Percentiles rank a stretch among this genome's conserved stretches.
phyloP scores from a whole-genome alignment of 2,888 invertebrate genomes.

The Epinotia demarniana region DNA sequence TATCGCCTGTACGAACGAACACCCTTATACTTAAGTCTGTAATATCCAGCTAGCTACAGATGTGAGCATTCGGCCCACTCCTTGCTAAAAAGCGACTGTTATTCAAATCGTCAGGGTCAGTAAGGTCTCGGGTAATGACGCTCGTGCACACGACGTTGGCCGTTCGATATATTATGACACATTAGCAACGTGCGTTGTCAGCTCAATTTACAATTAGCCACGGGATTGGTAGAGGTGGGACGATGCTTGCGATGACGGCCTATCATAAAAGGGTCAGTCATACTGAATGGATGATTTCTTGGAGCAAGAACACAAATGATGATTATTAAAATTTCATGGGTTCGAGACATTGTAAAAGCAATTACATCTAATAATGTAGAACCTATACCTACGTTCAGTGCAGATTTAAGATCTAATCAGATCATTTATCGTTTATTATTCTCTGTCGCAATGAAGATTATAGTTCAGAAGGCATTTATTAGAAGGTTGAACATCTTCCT shows the following conservation, averaged over 20 bases:
- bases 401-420: no score
- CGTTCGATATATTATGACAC: conserved; percentile 74
- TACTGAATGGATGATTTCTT: neutral
- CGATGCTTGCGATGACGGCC: conserved; percentile 9
- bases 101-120: conserved; percentile 47
- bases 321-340: neutral
- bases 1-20: no score
- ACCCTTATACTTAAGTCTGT: neutral
- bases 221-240: conserved; percentile 68
- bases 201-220: conserved; percentile 82
- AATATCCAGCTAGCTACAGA: conserved; percentile 5
- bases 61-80: conserved; percentile 31
- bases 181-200: conserved; percentile 80
- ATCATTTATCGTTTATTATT: no score
- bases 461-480: no score
- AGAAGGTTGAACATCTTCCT: no score
- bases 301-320: neutral
- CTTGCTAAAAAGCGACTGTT: conserved; percentile 40
- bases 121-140: conserved; percentile 46
- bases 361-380: no score
- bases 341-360: no score
- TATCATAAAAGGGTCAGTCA: conserved; percentile 7
- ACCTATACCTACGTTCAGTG: no score
- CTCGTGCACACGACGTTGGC: conserved; percentile 52
- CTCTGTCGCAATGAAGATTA: no score